A percentile compares a stretch with the other conserved stretches of the same genome.
Conservation (phyloP, 2,888 invertebrate species). For the Epirrita christyi region DNA sequence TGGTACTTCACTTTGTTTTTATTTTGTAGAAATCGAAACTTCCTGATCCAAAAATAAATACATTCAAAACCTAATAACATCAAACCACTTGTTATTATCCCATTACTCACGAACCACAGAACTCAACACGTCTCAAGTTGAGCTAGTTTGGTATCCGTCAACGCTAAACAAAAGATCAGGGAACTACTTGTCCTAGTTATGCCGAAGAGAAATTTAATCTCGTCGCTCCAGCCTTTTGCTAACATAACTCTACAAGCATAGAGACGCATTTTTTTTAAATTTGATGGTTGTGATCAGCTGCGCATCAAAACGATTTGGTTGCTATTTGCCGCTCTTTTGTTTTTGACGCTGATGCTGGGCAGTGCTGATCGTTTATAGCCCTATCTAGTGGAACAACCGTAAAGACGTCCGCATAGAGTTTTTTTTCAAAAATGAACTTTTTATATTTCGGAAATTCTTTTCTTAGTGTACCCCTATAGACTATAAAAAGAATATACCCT, state of each 20-base stretch:
- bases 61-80: background rate
- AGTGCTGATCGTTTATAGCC: no score
- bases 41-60: constrained; percentile 6
- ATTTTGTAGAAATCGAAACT: constrained; percentile 13
- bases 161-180: constrained; percentile 28
- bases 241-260: constrained; percentile 12
- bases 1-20: constrained; percentile 3
- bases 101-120: constrained; percentile 7
- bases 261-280: background rate
- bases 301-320: no score
- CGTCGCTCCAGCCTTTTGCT: constrained; percentile 20
- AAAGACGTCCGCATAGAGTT: no score
- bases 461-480: no score
- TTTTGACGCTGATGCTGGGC: no score
- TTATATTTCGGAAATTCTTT: no score
- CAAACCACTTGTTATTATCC: constrained; percentile 4
- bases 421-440: no score
- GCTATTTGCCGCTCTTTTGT: no score
- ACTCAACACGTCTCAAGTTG: background rate
- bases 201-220: constrained; percentile 26
- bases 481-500: no score
- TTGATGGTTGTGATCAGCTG: background rate
- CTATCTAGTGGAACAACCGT: no score
- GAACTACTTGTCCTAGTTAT: constrained; percentile 35
- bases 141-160: constrained; percentile 23